Percentiles rank a stretch among this genome's conserved stretches.
These are phyloP conservation scores for Sinelater perroti DNA, from an alignment of 2,888 invertebrate species.

Conservation along the genomic window DNA sequence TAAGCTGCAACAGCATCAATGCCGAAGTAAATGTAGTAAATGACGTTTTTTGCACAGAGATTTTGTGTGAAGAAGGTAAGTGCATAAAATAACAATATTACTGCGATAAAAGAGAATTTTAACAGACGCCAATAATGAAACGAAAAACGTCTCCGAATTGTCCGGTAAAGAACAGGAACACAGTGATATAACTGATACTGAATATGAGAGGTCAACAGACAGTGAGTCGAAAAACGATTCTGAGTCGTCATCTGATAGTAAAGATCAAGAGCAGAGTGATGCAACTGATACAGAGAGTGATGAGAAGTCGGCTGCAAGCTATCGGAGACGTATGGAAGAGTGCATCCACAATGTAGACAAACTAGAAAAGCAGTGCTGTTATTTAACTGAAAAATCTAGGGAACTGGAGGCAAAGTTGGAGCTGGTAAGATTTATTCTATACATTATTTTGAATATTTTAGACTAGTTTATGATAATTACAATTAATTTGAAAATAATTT, in stretches of 20 bases:
- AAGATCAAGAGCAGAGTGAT: constrained; percentile 4
- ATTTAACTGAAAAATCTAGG: constrained; percentile 50
- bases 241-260: constrained; percentile 1
- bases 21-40: neutral
- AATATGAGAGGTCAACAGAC: neutral
- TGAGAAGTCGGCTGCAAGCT: neutral
- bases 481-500: too few species aligned
- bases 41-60: constrained; percentile 3
- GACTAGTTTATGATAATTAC: too few species aligned
- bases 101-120: neutral
- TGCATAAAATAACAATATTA: neutral
- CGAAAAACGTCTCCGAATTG: neutral
- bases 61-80: constrained; percentile 20
- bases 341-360: constrained; percentile 19
- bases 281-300: constrained; percentile 2
- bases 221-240: constrained; percentile 1
- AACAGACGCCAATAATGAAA: neutral
- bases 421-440: constrained; percentile 59
- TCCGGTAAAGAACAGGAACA: neutral
- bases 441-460: too few species aligned
- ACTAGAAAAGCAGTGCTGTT: constrained; percentile 46
- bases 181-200: neutral
- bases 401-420: constrained; percentile 65
- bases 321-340: constrained; percentile 13
- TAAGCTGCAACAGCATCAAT: neutral